Conservation (phyloP, 2,113 vertebrate genomes). For the Amazona vittata region DNA sequence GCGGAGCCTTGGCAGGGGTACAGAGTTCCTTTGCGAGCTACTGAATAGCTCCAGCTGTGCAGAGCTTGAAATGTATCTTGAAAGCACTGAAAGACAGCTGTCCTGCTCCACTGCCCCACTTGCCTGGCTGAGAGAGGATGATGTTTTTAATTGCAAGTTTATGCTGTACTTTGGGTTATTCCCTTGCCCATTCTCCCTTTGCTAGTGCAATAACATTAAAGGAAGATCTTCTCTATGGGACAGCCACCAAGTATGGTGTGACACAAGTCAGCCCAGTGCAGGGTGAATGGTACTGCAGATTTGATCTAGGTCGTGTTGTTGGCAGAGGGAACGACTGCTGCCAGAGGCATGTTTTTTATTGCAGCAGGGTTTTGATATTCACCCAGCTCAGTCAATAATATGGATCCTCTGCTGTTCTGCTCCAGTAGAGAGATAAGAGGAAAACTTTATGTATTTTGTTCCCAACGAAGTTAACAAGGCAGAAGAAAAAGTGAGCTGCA, state of each 20-base stretch:
- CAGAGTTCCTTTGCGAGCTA: slow-evolving; percentile 58
- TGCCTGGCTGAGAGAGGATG: not conserved
- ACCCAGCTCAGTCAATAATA: not conserved
- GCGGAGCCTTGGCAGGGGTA: slow-evolving; percentile 47
- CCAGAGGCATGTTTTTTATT: not conserved
- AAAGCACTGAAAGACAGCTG: slow-evolving; percentile 65
- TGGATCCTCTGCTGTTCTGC: not conserved
- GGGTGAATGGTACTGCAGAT: not conserved
- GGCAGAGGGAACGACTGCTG: not conserved
- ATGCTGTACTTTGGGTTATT: not conserved
- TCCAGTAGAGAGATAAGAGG: not conserved
- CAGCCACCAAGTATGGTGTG: not conserved
- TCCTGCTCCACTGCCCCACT: slow-evolving; percentile 37
- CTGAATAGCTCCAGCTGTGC: slow-evolving; percentile 73
- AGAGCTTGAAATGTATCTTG: slow-evolving; percentile 57
- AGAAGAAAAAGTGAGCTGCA: not conserved
- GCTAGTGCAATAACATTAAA: not conserved
- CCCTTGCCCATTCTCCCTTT: not conserved
- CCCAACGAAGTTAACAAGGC: not conserved
- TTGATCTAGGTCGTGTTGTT: not conserved
- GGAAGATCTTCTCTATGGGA: not conserved
- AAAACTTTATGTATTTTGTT: not conserved
- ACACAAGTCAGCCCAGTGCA: not conserved
- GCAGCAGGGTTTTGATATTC: not conserved
- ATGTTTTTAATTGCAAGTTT: not conserved